Evolutionary conservation across 2,797 vertebrate species (phyloP).

Genomic region (Crenuchus spilurus): DNA sequence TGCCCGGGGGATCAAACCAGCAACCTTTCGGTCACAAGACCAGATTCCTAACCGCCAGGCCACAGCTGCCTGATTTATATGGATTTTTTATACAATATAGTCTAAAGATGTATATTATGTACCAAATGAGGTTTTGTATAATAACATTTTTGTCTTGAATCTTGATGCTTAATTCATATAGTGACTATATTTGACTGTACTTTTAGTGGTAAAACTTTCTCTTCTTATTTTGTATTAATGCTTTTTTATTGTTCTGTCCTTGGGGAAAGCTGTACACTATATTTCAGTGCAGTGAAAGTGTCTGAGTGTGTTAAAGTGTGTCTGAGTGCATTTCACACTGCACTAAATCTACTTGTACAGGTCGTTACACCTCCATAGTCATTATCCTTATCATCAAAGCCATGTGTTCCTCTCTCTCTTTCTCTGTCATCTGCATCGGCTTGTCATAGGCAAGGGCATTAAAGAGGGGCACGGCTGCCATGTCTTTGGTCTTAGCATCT

Average conservation of each 20-base stretch:
- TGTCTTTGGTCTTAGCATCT: slow-evolving; percentile 44
- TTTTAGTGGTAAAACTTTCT: too few species aligned
- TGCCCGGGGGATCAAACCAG: too few species aligned
- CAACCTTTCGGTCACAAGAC: too few species aligned
- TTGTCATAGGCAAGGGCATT: slow-evolving; percentile 25
- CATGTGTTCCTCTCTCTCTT: slow-evolving; percentile 1
- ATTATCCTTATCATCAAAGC: slow-evolving; percentile 24
- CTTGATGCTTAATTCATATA: too few species aligned
- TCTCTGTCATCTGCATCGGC: slow-evolving; percentile 7
- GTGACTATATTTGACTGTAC: too few species aligned
- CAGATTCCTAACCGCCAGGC: too few species aligned
- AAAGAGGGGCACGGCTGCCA: slow-evolving; percentile 26
- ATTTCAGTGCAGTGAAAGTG: slow-evolving; percentile 15
- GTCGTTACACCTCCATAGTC: not conserved
- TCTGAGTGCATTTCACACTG: not conserved
- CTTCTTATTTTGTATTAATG: too few species aligned
- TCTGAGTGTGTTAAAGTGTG: slow-evolving; percentile 7
- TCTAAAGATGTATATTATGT: too few species aligned
- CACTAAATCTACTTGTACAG: not conserved
- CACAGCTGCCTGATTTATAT: too few species aligned
- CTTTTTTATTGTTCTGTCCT: not conserved
- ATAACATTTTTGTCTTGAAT: too few species aligned
- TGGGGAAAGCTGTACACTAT: not conserved
- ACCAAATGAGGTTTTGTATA: too few species aligned
- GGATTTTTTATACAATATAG: too few species aligned